Conservation (phyloP, 2,113 vertebrate genomes). For the Fregetta grallaria region DNA sequence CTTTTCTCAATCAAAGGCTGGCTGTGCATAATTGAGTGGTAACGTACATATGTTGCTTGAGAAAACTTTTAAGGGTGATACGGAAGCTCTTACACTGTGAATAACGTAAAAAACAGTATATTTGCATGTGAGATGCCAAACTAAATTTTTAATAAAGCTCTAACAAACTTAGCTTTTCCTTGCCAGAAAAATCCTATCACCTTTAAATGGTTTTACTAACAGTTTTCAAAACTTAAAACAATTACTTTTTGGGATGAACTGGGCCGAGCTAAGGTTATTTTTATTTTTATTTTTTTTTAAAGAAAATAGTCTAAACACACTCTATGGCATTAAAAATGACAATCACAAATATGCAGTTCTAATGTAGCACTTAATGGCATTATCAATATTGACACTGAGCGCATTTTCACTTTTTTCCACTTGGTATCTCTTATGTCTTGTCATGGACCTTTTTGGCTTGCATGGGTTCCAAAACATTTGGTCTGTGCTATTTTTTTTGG, state of each 20-base stretch:
- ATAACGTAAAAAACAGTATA: slow-evolving; percentile 65
- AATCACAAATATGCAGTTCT: slow-evolving; percentile 76
- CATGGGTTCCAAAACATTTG: slow-evolving; percentile 82
- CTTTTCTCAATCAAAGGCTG: slow-evolving; percentile 86
- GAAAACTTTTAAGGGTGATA: slow-evolving; percentile 87
- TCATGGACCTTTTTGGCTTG: slow-evolving; percentile 76
- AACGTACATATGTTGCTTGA: slow-evolving; percentile 86
- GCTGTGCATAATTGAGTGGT: slow-evolving; percentile 88
- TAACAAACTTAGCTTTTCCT: slow-evolving; percentile 76
- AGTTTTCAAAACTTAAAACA: slow-evolving; percentile 78
- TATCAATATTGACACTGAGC: slow-evolving; percentile 76
- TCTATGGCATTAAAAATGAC: slow-evolving; percentile 72
- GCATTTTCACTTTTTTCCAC: slow-evolving; percentile 77
- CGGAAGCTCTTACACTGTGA: slow-evolving; percentile 74
- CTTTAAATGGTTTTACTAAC: slow-evolving; percentile 87
- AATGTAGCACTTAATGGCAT: slow-evolving; percentile 81
- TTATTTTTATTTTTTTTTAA: not conserved
- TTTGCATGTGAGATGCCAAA: slow-evolving; percentile 83
- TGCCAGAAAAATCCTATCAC: slow-evolving; percentile 81
- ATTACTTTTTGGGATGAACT: slow-evolving; percentile 79
- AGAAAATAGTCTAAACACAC: slow-evolving; percentile 76
- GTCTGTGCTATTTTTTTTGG: slow-evolving; percentile 75
- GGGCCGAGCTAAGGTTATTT: slow-evolving; percentile 76
- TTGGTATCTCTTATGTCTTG: slow-evolving; percentile 75
- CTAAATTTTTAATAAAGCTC: slow-evolving; percentile 78